Conservation (phyloP, 2,113 vertebrate genomes). For the Ornithorhynchus anatinus region DNA sequence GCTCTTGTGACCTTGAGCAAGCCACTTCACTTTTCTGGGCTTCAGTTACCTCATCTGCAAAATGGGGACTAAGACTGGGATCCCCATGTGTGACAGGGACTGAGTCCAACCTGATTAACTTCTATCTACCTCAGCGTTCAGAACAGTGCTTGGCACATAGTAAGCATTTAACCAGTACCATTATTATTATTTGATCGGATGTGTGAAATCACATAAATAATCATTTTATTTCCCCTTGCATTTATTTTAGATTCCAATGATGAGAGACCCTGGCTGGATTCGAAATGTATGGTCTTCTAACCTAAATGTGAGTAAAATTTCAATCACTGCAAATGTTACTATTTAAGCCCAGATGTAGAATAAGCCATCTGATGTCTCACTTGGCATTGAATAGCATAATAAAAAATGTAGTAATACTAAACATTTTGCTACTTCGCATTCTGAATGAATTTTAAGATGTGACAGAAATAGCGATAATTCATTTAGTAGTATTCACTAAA, state of each 20-base stretch:
- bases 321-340: too few species aligned
- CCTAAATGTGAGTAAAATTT: slow-evolving; percentile 69
- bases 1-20: too few species aligned
- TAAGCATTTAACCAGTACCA: not conserved
- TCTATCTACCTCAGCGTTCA: not conserved
- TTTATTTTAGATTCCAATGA: slow-evolving; percentile 71
- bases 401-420: too few species aligned
- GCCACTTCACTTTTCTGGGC: too few species aligned
- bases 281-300: slow-evolving; percentile 73
- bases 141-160: not conserved
- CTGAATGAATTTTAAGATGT: too few species aligned
- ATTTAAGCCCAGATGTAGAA: too few species aligned
- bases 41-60: too few species aligned
- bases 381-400: too few species aligned
- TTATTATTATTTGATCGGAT: not conserved
- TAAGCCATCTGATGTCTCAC: too few species aligned
- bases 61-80: not conserved
- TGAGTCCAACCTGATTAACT: not conserved
- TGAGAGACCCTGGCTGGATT: slow-evolving; percentile 77
- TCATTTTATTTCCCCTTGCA: slow-evolving; percentile 3
- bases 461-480: too few species aligned
- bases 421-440: too few species aligned
- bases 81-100: not conserved
- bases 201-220: not conserved
- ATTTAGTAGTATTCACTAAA: too few species aligned